Evolutionary conservation across 1,140 invertebrate genomes (phyloP), one percentile per base, ranked within the genome.

Genomic region (Lepidurus couesii): DNA sequence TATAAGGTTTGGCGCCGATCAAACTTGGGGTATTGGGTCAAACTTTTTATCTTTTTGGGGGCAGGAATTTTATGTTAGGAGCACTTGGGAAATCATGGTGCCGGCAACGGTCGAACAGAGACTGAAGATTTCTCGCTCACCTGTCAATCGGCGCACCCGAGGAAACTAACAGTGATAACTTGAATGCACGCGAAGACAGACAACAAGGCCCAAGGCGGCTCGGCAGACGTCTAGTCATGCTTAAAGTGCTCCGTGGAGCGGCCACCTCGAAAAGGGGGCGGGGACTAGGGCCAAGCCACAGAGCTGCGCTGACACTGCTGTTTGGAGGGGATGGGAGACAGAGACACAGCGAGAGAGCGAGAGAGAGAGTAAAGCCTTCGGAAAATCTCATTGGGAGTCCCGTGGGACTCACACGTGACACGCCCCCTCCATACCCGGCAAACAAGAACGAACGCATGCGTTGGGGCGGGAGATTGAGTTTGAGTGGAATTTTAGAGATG

Each of bases 121-220:
- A 65, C 53, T 65, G 53, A 9, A 1, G 53, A 7, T 65, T 65
- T 16, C 9, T 16, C 53, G 8, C 53, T 65, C 13, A 65, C 53
- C 53, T 65, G 53, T 65, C 53, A 16, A 65, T 65, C 53, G 53
- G 53, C 16, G 53, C 13, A 21, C 21, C 13, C 53, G 13, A 65
- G 5, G 53, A 7, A 21, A 65, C 34, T 34, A 21, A 16, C 53
- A 65, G 53, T 65, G 53, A 65, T 65, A 65, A 65, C 9, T 9
- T 65, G 53, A 65, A 65, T 65, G 53, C 53, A 65, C 21, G 53
- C 53, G 53, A 65, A 65, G 53, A 65, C 9, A 65, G 53, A 65
- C 53, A 65, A 65, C 53, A 21, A 65, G 53, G 53, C 53, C 53
- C 53, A 65, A 65, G 53, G 53, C 53, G 53, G 8, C 53, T 65